These are phyloP conservation scores for Thrips palmi DNA, from an alignment of 1,140 invertebrate species.

Conservation along the genomic window DNA sequence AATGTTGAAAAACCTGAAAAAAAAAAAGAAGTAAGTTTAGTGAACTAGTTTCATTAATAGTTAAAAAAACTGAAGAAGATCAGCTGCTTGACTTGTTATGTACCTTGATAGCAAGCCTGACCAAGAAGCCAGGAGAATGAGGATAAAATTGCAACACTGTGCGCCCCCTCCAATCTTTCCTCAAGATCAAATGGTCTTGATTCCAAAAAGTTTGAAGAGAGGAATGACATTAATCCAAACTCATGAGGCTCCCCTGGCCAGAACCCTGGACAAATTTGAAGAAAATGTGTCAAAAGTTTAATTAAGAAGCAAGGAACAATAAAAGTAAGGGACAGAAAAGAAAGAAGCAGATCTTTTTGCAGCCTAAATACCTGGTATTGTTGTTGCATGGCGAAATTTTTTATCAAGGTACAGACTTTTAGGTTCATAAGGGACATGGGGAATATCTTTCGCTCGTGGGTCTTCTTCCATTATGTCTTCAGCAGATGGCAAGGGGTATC, in stretches of 20 bases:
- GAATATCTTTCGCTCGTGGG: conserved; percentile 33
- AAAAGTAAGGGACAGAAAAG: conserved; percentile 2
- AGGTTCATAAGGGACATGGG: conserved; percentile 33
- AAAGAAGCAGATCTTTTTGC: neutral
- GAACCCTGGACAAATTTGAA: conserved; percentile 43
- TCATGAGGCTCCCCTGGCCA: conserved; percentile 58
- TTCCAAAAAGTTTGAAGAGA: conserved; percentile 35
- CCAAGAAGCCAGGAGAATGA: conserved; percentile 62
- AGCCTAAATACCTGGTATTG: conserved; percentile 44
- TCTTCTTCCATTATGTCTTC: neutral
- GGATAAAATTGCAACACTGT: conserved; percentile 48
- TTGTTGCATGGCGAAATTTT: conserved; percentile 36
- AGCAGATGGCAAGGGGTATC: neutral
- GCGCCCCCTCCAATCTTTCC: conserved; percentile 38
- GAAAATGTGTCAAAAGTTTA: conserved; percentile 11
- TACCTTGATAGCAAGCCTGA: conserved; percentile 67
- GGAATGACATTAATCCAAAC: conserved; percentile 57
- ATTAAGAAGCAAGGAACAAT: conserved; percentile 2
- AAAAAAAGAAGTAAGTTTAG: conserved; percentile 10
- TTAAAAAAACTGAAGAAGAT: too few species aligned
- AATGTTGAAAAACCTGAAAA: conserved; percentile 65
- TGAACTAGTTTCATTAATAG: too few species aligned
- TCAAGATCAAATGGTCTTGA: conserved; percentile 26
- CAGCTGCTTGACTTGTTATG: too few species aligned
- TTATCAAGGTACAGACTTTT: conserved; percentile 29